These are phyloP conservation scores for Lepus timidus DNA, from an alignment of 2,113 vertebrate species.

Conservation along the genomic window DNA sequence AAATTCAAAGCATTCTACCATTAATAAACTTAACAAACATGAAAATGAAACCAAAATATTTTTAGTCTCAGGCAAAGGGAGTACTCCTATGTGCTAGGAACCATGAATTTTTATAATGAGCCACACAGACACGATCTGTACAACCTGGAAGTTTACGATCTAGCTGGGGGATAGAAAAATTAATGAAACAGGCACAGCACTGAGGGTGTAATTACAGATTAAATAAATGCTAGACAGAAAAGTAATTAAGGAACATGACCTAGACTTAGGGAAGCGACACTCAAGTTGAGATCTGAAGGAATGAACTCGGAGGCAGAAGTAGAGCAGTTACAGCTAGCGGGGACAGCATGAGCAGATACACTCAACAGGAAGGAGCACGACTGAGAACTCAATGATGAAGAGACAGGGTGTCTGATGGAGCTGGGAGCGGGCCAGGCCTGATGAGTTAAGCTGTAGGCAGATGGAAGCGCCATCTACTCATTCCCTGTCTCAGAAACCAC, in stretches of 20 bases:
- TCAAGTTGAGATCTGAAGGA: conserved; percentile 36
- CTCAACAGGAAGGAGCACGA: background rate
- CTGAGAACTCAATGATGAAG: background rate
- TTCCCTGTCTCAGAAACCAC: background rate
- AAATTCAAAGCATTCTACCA: conserved; percentile 49
- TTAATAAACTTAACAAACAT: conserved; percentile 18
- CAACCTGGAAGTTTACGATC: conserved; percentile 51
- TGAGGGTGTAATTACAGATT: conserved; percentile 49
- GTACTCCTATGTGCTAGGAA: background rate
- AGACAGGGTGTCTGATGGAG: background rate
- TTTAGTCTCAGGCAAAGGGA: conserved; percentile 53
- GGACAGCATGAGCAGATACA: accelerated
- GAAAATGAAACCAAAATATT: conserved; percentile 9
- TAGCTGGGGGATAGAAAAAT: conserved; percentile 62
- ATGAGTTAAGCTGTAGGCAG: too few species aligned
- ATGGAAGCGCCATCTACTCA: background rate
- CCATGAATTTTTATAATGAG: background rate
- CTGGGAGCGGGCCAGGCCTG: background rate
- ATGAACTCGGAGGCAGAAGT: conserved; percentile 19
- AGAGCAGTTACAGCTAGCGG: background rate
- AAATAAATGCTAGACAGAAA: conserved; percentile 65
- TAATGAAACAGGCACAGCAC: conserved; percentile 58
- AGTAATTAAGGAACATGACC: conserved; percentile 65
- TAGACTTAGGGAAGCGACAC: conserved; percentile 42
- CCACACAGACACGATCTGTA: conserved; percentile 28